Evolutionary conservation across 2,797 vertebrate species (phyloP).

Genomic region (Notamacropus eugenii): DNA sequence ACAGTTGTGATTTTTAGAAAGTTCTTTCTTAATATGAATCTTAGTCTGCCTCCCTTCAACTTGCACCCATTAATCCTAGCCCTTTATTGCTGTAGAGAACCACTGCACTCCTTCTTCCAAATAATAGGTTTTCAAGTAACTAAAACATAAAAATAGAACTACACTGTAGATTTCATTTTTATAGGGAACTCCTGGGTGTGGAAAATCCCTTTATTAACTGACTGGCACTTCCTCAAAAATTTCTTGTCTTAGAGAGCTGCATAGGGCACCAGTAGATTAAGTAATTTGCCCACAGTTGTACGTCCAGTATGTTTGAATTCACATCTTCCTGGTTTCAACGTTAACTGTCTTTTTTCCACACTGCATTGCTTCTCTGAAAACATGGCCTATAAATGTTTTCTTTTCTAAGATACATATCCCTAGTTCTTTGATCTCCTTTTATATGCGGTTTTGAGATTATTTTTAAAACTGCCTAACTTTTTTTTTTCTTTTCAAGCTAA

Average conservation of each 20-base stretch:
- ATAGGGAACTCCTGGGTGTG: background rate
- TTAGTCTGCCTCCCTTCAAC: background rate
- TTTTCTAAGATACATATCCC: background rate
- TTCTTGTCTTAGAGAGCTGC: background rate
- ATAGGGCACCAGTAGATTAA: background rate
- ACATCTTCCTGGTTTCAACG: background rate
- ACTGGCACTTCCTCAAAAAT: background rate
- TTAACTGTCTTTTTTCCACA: background rate
- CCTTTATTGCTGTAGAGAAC: background rate
- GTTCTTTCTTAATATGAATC: background rate
- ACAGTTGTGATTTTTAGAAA: background rate
- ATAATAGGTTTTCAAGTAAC: background rate
- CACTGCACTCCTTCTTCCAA: background rate
- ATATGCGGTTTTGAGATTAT: background rate
- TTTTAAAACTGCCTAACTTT: background rate
- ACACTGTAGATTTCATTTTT: background rate
- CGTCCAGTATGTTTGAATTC: background rate
- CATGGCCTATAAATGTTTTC: background rate
- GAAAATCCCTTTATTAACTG: background rate
- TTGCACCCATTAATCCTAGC: background rate
- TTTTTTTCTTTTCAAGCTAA: background rate
- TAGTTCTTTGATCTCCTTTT: background rate
- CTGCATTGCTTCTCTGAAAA: background rate
- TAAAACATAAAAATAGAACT: background rate
- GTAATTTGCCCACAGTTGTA: background rate